A percentile compares a stretch with the other conserved stretches of the same genome.
phyloP scores from a whole-genome alignment of 2,113 vertebrate species.

The Ctenomys sociabilis region DNA sequence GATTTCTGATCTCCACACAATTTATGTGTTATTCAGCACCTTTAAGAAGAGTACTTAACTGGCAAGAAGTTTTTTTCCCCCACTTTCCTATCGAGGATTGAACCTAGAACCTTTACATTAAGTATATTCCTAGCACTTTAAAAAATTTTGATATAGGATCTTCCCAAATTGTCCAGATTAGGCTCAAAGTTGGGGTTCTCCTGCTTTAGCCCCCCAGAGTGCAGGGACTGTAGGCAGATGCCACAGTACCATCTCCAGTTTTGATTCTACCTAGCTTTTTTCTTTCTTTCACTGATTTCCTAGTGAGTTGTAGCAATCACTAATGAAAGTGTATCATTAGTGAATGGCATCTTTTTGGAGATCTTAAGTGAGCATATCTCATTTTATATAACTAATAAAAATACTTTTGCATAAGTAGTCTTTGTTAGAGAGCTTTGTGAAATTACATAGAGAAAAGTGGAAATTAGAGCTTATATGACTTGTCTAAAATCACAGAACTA shows the following conservation, averaged over 20 bases:
- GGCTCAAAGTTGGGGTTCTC: background rate
- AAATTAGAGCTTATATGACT: background rate
- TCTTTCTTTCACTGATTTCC: background rate
- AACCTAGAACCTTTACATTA: background rate
- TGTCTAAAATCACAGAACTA: constrained; percentile 1
- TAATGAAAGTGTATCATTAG: background rate
- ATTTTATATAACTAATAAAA: constrained; percentile 56
- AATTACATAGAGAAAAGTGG: constrained; percentile 3
- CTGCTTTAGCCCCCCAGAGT: background rate
- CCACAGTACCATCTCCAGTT: background rate
- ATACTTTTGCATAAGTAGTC: background rate
- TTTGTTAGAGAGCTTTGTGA: background rate
- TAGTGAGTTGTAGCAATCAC: background rate
- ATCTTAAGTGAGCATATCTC: background rate
- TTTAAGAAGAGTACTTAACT: constrained; percentile 20
- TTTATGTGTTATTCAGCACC: background rate
- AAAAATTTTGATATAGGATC: background rate
- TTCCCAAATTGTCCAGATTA: background rate
- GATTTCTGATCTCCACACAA: too few species aligned
- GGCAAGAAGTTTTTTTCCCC: background rate
- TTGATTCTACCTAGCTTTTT: constrained; percentile 19
- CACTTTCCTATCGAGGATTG: background rate
- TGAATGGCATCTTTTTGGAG: constrained; percentile 36
- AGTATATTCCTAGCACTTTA: background rate
- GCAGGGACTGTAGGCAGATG: background rate